phyloP scores from a whole-genome alignment of 2,113 vertebrate genomes.

The Paraplagusia blochii region DNA sequence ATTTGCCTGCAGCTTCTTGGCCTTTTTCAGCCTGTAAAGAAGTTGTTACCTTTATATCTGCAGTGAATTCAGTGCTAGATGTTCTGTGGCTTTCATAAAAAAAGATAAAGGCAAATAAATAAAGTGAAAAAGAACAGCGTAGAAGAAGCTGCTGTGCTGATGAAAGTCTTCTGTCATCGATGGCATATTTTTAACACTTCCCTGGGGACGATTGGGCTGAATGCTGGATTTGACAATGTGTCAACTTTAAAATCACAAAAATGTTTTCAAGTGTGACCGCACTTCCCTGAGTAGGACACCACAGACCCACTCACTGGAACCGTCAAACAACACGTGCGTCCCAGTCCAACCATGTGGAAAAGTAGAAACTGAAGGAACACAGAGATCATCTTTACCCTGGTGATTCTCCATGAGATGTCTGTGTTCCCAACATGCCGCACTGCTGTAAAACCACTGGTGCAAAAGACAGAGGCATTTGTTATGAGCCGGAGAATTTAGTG shows the following conservation, averaged over 20 bases:
- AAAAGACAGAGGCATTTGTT: background rate
- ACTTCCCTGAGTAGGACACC: background rate
- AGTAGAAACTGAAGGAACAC: background rate
- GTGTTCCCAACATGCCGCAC: background rate
- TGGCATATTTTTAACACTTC: slow-evolving; percentile 36
- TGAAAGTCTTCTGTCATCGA: slow-evolving; percentile 42
- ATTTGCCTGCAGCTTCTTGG: slow-evolving; percentile 5
- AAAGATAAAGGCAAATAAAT: slow-evolving; percentile 57
- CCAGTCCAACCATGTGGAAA: rapidly evolving
- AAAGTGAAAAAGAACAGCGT: slow-evolving; percentile 27
- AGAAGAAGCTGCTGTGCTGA: slow-evolving; percentile 39
- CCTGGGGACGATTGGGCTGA: slow-evolving; percentile 9
- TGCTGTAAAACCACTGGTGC: background rate
- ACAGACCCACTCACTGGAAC: background rate
- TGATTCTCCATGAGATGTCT: background rate
- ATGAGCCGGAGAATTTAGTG: background rate
- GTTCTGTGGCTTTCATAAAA: slow-evolving; percentile 16
- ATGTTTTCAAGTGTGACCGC: slow-evolving; percentile 20
- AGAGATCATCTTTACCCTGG: background rate
- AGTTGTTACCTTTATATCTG: slow-evolving; percentile 19
- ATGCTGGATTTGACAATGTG: slow-evolving; percentile 15
- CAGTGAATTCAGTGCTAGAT: slow-evolving; percentile 7
- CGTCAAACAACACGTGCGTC: background rate
- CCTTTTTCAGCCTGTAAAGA: slow-evolving; percentile 30
- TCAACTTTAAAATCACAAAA: slow-evolving; percentile 2